Percentiles rank a stretch among this genome's conserved stretches.
These are phyloP conservation scores for Propithecus deckenii DNA, from an alignment of 2,797 vertebrate genomes.

Conservation along the genomic window DNA sequence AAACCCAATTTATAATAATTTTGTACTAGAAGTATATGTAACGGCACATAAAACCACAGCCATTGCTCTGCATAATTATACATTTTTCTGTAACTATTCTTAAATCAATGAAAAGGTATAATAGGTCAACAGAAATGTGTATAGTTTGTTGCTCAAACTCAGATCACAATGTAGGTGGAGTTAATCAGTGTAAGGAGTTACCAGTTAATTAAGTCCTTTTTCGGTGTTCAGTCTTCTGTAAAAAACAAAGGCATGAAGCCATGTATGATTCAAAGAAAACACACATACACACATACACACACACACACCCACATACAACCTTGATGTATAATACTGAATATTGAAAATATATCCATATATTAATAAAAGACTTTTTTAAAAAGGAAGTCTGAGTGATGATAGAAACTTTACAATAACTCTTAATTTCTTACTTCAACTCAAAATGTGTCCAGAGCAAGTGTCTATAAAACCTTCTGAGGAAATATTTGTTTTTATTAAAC, in stretches of 20 bases:
- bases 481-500: neutral
- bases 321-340: neutral
- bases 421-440: neutral
- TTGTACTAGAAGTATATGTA: slow-evolving; percentile 13
- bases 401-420: neutral
- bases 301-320: neutral
- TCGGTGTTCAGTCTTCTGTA: neutral
- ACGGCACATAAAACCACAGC: neutral
- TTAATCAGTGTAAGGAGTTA: neutral
- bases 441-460: neutral
- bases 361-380: neutral
- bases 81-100: neutral
- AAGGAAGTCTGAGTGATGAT: neutral
- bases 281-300: too few species aligned
- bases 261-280: neutral
- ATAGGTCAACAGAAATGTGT: slow-evolving; percentile 32
- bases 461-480: neutral
- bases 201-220: slow-evolving; percentile 38
- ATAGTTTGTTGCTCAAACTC: neutral
- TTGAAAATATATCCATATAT: neutral
- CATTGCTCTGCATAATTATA: neutral
- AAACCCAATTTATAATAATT: slow-evolving; percentile 10
- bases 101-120: neutral
- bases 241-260: neutral
- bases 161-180: neutral